Percentiles rank a stretch among this genome's conserved stretches.
Conservation (phyloP, 2,888 invertebrate species). For the Tiliacea aurago region DNA sequence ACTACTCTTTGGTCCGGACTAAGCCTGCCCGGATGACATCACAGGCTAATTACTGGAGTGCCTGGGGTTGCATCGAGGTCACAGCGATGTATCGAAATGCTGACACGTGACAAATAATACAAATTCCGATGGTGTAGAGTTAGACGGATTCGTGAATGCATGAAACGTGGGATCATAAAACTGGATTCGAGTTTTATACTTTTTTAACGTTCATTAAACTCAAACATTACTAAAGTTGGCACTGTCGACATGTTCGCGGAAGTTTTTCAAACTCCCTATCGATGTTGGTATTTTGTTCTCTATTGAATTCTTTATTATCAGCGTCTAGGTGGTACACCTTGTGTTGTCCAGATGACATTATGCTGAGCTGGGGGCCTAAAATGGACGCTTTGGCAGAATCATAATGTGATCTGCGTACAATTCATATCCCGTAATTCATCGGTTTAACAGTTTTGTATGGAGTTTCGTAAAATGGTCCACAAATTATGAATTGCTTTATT, state of each 20-base stretch:
- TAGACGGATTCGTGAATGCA: slow-evolving; percentile 4
- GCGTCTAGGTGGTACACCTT: too few relatives aligned
- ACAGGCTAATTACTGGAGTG: slow-evolving; percentile 42
- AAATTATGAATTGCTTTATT: too few relatives aligned
- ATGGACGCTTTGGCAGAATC: too few relatives aligned
- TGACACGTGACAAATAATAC: slow-evolving; percentile 17
- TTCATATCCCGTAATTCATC: too few relatives aligned
- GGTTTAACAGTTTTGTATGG: too few relatives aligned
- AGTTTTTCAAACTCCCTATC: slow-evolving; percentile 5
- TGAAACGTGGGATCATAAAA: slow-evolving; percentile 10
- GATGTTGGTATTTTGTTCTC: not conserved
- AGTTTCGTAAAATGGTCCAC: too few relatives aligned
- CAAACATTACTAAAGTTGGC: slow-evolving; percentile 1
- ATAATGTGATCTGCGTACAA: too few relatives aligned
- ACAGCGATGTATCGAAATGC: slow-evolving; percentile 22
- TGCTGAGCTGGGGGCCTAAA: too few relatives aligned
- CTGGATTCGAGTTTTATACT: slow-evolving; percentile 3
- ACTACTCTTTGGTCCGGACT: slow-evolving; percentile 14
- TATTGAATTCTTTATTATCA: not conserved
- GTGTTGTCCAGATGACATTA: too few relatives aligned
- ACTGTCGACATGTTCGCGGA: not conserved
- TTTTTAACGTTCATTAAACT: slow-evolving; percentile 14
- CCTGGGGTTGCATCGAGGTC: slow-evolving; percentile 37
- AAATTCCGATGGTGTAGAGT: not conserved
- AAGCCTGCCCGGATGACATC: slow-evolving; percentile 43